These are phyloP conservation scores for Portunus trituberculatus DNA, from an alignment of 1,140 invertebrate genomes.

Conservation along the genomic window DNA sequence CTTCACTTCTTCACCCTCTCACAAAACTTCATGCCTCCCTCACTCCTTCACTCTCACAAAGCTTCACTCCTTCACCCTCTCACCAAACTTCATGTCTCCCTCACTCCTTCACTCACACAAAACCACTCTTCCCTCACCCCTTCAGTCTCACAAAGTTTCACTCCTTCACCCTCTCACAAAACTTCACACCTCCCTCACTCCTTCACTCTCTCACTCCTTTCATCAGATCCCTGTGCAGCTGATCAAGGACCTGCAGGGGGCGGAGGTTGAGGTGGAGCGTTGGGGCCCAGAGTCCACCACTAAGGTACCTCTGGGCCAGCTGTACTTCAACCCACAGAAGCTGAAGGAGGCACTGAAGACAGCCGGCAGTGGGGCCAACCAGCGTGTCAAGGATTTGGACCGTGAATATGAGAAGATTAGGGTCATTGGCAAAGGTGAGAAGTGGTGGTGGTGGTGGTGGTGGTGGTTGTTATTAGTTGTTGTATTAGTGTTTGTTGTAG, in stretches of 20 bases:
- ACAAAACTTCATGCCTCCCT: background rate
- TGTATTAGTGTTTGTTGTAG: too few relatives aligned
- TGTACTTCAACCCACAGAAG: slow-evolving; percentile 82
- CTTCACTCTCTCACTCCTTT: background rate
- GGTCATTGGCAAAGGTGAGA: slow-evolving; percentile 84
- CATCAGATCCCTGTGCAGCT: slow-evolving; percentile 79
- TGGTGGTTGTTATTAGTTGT: too few relatives aligned
- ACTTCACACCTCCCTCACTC: background rate
- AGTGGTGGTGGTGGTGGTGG: background rate
- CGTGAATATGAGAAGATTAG: slow-evolving; percentile 84
- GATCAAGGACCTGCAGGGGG: slow-evolving; percentile 79
- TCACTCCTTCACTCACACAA: background rate
- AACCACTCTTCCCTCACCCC: background rate
- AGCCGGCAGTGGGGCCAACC: slow-evolving; percentile 78
- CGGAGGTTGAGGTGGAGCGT: slow-evolving; percentile 76
- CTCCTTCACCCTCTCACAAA: background rate
- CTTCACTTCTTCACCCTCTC: background rate
- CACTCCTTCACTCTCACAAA: too few relatives aligned
- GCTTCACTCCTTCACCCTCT: background rate
- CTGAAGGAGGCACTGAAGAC: slow-evolving; percentile 78
- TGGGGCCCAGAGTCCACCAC: slow-evolving; percentile 38
- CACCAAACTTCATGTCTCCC: too few relatives aligned
- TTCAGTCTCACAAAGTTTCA: background rate
- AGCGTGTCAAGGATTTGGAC: slow-evolving; percentile 78
- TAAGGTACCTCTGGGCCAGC: slow-evolving; percentile 79